Percentiles rank a stretch among this genome's conserved stretches.
phyloP scores from a whole-genome alignment of 2,113 vertebrate genomes.

The zebrafish (Danio rerio) region DNA sequence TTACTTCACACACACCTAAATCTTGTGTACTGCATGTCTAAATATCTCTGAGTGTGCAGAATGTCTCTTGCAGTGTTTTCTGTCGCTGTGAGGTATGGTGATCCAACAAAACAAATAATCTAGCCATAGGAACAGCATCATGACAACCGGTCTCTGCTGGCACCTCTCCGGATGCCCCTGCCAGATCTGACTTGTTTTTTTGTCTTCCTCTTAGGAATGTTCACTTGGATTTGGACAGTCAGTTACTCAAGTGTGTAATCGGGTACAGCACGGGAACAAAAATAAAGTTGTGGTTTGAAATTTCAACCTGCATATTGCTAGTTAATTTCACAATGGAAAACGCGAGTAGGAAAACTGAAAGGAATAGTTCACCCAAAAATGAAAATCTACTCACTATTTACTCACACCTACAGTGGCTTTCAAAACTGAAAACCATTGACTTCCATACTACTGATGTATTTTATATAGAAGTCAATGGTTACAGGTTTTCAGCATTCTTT shows the following conservation, averaged over 20 bases:
- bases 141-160: slow-evolving; percentile 73
- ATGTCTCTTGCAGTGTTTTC: slow-evolving; percentile 30
- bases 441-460: background rate
- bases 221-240: slow-evolving; percentile 71
- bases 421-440: background rate
- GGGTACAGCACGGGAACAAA: slow-evolving; percentile 39
- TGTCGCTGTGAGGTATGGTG: slow-evolving; percentile 70
- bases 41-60: slow-evolving; percentile 8
- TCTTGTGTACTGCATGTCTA: background rate
- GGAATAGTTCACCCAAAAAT: background rate
- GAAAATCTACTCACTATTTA: background rate
- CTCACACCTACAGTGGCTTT: background rate
- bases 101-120: slow-evolving; percentile 68
- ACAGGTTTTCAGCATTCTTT: no score
- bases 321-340: no score
- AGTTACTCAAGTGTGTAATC: slow-evolving; percentile 73
- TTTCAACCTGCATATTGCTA: no score
- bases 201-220: slow-evolving; percentile 74
- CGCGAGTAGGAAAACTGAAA: background rate
- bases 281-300: no score
- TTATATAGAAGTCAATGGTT: background rate
- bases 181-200: slow-evolving; percentile 77
- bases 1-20: background rate
- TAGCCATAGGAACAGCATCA: slow-evolving; percentile 68
- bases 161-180: slow-evolving; percentile 70